phyloP scores from a whole-genome alignment of 2,113 vertebrate genomes.

The Otolemur garnettii region DNA sequence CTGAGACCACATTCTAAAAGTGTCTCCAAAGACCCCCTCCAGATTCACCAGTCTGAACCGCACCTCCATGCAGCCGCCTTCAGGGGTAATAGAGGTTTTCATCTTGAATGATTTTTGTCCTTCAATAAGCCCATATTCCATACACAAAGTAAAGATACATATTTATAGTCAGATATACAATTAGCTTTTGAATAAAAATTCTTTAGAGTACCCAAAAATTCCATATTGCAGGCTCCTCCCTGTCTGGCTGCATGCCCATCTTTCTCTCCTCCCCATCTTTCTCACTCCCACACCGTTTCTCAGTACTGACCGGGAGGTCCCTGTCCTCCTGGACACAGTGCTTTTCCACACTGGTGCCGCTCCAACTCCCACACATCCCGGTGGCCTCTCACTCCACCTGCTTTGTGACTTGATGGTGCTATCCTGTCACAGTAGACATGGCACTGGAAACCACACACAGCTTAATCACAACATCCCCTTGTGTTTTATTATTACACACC shows the following conservation, averaged over 20 bases:
- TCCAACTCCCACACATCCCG: neutral
- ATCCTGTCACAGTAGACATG: neutral
- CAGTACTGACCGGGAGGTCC: fast-evolving
- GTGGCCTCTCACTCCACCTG: neutral
- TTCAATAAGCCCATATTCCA: neutral
- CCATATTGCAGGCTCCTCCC: too few relatives aligned
- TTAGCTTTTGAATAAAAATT: neutral
- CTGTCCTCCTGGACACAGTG: neutral
- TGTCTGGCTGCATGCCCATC: too few relatives aligned
- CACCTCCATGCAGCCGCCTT: fast-evolving
- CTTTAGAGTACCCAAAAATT: neutral
- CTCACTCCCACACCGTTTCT: neutral
- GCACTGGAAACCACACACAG: neutral
- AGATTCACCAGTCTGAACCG: neutral
- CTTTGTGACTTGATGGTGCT: too few relatives aligned
- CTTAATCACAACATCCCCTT: neutral
- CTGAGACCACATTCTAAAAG: neutral
- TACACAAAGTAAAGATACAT: neutral
- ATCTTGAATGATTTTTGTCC: neutral
- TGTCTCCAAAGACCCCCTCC: fast-evolving
- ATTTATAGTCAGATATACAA: neutral
- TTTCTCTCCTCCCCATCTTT: neutral
- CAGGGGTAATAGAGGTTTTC: neutral
- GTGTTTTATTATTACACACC: neutral
- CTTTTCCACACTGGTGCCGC: neutral